These are phyloP conservation scores for Saccostrea cuccullata DNA, from an alignment of 1,140 invertebrate genomes.

Conservation along the genomic window DNA sequence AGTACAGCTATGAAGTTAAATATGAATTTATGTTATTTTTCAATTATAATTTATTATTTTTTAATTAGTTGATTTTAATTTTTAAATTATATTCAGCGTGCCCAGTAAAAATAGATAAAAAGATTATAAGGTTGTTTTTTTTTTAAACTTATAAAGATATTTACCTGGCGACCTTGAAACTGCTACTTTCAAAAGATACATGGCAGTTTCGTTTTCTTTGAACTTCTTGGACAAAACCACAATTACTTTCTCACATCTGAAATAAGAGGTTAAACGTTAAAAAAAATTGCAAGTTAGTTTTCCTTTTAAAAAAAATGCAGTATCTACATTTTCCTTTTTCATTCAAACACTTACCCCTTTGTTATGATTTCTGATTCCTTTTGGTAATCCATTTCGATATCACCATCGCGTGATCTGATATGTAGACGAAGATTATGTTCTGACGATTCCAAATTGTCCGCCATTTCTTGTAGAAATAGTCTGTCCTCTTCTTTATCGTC, in stretches of 20 bases:
- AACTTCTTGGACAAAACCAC: not conserved
- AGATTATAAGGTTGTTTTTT: not conserved
- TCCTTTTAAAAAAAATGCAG: not conserved
- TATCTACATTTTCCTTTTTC: not conserved
- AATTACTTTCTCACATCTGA: constrained; percentile 7
- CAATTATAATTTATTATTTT: too few species aligned
- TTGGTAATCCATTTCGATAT: not conserved
- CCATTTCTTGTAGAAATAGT: not conserved
- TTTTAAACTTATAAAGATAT: not conserved
- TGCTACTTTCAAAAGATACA: constrained; percentile 8
- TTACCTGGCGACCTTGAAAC: constrained; percentile 3
- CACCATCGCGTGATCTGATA: constrained; percentile 6
- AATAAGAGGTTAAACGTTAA: not conserved
- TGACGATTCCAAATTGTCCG: not conserved
- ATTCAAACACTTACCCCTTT: not conserved
- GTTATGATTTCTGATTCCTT: constrained; percentile 22
- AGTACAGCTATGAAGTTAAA: too few species aligned
- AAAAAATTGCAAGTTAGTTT: not conserved
- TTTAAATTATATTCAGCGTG: too few species aligned
- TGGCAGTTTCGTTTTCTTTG: not conserved
- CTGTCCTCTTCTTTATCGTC: not conserved
- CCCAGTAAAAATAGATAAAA: not conserved
- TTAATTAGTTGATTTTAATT: too few species aligned
- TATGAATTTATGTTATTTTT: too few species aligned
- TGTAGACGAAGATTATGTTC: not conserved